Conservation (phyloP, 1,140 invertebrate species). For the Diorhabda carinulata region DNA sequence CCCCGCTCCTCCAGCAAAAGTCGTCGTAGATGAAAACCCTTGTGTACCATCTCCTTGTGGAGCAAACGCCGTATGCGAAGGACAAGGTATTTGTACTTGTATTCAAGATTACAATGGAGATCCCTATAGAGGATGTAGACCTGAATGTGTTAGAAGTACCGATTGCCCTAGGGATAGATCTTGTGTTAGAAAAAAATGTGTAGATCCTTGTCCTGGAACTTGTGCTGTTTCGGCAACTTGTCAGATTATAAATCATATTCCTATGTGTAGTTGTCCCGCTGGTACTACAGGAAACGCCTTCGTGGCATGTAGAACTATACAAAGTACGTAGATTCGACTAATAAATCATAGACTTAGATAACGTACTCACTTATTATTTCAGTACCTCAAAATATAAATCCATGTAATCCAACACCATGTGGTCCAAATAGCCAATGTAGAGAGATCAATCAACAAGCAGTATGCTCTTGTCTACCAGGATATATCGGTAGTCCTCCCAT, state of each 20-base stretch:
- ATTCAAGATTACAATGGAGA: slow-evolving; percentile 71
- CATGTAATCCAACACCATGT: slow-evolving; percentile 51
- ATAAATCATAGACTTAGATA: too few relatives aligned
- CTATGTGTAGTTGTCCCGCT: slow-evolving; percentile 58
- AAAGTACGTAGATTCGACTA: slow-evolving; percentile 47
- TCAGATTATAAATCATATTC: slow-evolving; percentile 61
- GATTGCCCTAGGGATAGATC: slow-evolving; percentile 64
- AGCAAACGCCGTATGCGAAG: slow-evolving; percentile 69
- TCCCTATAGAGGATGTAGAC: slow-evolving; percentile 68
- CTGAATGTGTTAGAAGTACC: slow-evolving; percentile 68
- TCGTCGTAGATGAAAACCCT: slow-evolving; percentile 47
- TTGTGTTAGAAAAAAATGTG: slow-evolving; percentile 66
- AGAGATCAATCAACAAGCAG: slow-evolving; percentile 55
- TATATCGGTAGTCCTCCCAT: slow-evolving; percentile 51
- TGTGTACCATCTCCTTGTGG: slow-evolving; percentile 75
- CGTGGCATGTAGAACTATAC: slow-evolving; percentile 54
- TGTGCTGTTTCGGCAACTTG: slow-evolving; percentile 67
- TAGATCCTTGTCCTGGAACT: slow-evolving; percentile 66
- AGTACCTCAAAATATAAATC: slow-evolving; percentile 50
- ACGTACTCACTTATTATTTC: slow-evolving; percentile 34
- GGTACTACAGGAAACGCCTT: slow-evolving; percentile 65
- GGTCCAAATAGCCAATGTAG: slow-evolving; percentile 60
- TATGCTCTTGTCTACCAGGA: slow-evolving; percentile 51
- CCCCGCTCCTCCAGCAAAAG: slow-evolving; percentile 45
- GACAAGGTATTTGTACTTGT: slow-evolving; percentile 70